A percentile compares a stretch with the other conserved stretches of the same genome.
Conservation (phyloP, 2,797 vertebrate species). For the Apodemus agrarius region DNA sequence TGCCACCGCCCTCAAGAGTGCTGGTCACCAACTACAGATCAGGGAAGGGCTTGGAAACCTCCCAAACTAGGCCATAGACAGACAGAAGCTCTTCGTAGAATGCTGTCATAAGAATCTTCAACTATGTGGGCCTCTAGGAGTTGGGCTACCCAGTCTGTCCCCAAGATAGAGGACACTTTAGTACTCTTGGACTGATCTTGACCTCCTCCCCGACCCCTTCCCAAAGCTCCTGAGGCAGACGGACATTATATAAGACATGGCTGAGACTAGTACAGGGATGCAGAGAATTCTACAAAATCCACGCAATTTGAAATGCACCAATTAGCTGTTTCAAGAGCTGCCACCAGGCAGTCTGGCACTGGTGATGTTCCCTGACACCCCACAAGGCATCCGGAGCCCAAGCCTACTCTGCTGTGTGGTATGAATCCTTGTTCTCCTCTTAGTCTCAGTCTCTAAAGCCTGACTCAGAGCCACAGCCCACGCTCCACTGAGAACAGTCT, state of each 20-base stretch:
- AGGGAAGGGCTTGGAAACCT: not conserved
- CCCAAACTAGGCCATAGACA: not conserved
- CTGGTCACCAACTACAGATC: not conserved
- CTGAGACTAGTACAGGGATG: not conserved
- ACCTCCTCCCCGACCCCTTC: not conserved
- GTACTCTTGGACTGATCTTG: not conserved
- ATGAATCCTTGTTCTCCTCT: not conserved
- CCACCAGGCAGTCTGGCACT: no score
- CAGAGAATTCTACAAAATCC: not conserved
- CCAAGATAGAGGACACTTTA: not conserved
- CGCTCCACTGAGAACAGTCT: not conserved
- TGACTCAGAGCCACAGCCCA: not conserved
- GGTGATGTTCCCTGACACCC: not conserved
- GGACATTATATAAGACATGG: not conserved
- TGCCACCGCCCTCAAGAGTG: not conserved
- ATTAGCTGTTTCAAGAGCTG: not conserved
- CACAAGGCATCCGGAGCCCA: accelerated
- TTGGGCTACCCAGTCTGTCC: not conserved
- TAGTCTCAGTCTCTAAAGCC: not conserved
- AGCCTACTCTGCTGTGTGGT: not conserved
- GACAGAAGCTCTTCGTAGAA: not conserved
- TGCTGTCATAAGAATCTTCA: not conserved
- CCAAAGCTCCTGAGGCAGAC: not conserved
- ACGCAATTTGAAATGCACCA: not conserved
- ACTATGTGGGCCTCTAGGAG: not conserved